These are phyloP conservation scores for Meganola albula DNA, from an alignment of 2,888 invertebrate species.

Conservation along the genomic window DNA sequence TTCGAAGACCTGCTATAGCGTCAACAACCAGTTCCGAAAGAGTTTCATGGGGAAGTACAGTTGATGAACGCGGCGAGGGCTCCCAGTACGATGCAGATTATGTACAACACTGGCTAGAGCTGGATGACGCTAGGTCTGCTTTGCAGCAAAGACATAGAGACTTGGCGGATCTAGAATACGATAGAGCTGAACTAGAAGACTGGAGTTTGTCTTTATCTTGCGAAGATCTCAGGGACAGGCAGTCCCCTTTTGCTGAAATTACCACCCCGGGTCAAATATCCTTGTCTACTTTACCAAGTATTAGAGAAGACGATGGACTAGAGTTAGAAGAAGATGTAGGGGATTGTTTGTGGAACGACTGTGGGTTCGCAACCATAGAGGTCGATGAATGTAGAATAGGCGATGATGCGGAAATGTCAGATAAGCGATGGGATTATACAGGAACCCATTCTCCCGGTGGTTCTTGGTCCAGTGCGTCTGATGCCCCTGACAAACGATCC, in stretches of 20 bases:
- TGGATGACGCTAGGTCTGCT: constrained; percentile 84
- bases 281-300: constrained; percentile 82
- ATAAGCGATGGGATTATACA: constrained; percentile 82
- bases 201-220: constrained; percentile 86
- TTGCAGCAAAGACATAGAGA: constrained; percentile 83
- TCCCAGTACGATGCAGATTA: constrained; percentile 84
- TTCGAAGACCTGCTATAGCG: constrained; percentile 77
- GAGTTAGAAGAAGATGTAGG: constrained; percentile 86
- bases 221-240: constrained; percentile 80
- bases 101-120: constrained; percentile 85
- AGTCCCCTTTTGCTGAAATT: constrained; percentile 69
- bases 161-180: constrained; percentile 84
- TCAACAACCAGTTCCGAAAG: constrained; percentile 69
- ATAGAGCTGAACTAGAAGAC: constrained; percentile 86
- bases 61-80: constrained; percentile 77
- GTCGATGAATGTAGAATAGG: constrained; percentile 81
- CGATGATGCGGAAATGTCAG: constrained; percentile 63
- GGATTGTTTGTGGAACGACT: constrained; percentile 86
- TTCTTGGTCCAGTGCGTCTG: constrained; percentile 78
- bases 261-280: constrained; percentile 81
- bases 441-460: constrained; percentile 79
- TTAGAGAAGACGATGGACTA: constrained; percentile 84
- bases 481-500: constrained; percentile 82
- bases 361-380: constrained; percentile 82
- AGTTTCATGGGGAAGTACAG: constrained; percentile 78